These are phyloP conservation scores for Onychomys leucogaster DNA, from an alignment of 2,797 vertebrate genomes.

Conservation along the genomic window DNA sequence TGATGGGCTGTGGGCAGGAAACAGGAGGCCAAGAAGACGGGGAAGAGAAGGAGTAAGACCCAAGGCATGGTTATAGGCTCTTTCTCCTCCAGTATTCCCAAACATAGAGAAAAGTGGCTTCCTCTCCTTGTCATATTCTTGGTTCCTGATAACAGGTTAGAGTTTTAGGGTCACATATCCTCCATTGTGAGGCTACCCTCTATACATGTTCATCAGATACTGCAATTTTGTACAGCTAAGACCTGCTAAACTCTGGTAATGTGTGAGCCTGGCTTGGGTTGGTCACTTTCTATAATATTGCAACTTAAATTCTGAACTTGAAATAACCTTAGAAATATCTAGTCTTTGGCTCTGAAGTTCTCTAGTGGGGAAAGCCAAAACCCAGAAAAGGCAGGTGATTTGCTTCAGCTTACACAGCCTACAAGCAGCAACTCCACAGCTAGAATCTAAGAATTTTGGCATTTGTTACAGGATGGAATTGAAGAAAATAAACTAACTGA, in stretches of 20 bases:
- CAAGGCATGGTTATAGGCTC: neutral
- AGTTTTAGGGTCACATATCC: neutral
- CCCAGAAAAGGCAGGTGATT: conserved; percentile 37
- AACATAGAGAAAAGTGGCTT: conserved; percentile 3
- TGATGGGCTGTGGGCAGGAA: neutral
- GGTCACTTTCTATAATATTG: conserved; percentile 10
- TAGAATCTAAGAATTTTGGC: conserved; percentile 31
- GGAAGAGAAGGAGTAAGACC: neutral
- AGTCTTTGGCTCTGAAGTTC: conserved; percentile 25
- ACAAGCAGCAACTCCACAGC: neutral
- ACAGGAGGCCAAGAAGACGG: neutral
- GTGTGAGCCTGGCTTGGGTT: conserved; percentile 45
- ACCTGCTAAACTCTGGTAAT: conserved; percentile 52
- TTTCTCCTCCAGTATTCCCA: neutral
- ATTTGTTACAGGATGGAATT: conserved; percentile 38
- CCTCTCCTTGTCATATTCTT: neutral
- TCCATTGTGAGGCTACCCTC: neutral
- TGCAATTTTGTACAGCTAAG: conserved; percentile 41
- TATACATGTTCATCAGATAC: neutral
- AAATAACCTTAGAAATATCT: conserved; percentile 63
- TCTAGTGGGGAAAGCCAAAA: conserved; percentile 58
- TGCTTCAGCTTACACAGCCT: neutral
- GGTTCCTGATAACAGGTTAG: conserved; percentile 2
- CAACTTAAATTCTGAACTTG: conserved; percentile 74
- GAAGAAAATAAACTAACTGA: conserved; percentile 60